A percentile compares a stretch with the other conserved stretches of the same genome.
Evolutionary conservation across 2,888 invertebrate species (phyloP).

Genomic region (Gortyna flavago): DNA sequence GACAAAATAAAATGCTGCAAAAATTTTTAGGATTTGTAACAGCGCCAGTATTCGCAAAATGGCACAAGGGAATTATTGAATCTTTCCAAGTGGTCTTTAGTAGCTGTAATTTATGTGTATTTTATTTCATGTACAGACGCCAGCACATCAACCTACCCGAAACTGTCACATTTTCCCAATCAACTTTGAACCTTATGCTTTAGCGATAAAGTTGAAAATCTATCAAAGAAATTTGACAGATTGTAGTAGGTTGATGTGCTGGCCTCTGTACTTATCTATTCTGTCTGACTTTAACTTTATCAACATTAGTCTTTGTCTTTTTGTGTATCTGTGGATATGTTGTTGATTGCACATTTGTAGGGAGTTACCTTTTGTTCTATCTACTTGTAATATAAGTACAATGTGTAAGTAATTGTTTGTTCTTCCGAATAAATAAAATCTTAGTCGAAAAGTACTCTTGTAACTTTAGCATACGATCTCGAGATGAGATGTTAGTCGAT

Average conservation of each 20-base stretch:
- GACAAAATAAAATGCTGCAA: not conserved
- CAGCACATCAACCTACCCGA: too few species aligned
- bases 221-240: too few species aligned
- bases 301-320: not conserved
- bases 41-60: not conserved
- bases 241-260: too few species aligned
- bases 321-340: not conserved
- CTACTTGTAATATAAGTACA: not conserved
- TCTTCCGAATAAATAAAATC: not conserved
- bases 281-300: not conserved
- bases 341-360: not conserved
- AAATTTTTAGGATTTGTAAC: not conserved
- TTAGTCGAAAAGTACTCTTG: not conserved
- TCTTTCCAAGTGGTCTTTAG: too few species aligned
- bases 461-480: not conserved
- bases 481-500: constrained; percentile 8
- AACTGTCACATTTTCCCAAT: too few species aligned
- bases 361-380: not conserved
- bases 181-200: too few species aligned
- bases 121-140: too few species aligned
- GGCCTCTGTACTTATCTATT: too few species aligned
- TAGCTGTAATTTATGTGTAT: too few species aligned
- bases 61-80: not conserved
- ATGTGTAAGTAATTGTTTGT: not conserved
- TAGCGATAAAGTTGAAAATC: too few species aligned